Evolutionary conservation across 2,797 vertebrate species (phyloP).

Genomic region (Tiaroga cobitis): DNA sequence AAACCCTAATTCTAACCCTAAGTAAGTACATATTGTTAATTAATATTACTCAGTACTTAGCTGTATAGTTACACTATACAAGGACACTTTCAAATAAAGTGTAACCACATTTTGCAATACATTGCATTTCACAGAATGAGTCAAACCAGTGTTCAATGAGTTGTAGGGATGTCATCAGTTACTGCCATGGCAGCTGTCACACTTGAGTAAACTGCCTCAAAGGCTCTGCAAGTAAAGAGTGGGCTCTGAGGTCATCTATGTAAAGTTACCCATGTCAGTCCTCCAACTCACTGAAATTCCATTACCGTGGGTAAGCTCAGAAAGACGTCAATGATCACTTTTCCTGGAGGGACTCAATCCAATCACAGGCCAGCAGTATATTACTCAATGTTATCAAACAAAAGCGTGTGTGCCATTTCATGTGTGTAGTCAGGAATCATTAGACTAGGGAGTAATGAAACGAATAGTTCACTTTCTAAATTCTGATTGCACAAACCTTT

Average conservation of each 20-base stretch:
- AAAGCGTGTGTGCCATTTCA: conserved; percentile 23
- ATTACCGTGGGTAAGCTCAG: conserved; percentile 35
- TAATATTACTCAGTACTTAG: background rate
- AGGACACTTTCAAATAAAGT: background rate
- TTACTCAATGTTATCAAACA: conserved; percentile 44
- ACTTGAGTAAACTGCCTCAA: conserved; percentile 52
- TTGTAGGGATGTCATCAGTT: conserved; percentile 54
- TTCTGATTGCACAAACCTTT: background rate
- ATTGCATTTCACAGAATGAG: conserved; percentile 35
- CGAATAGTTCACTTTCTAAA: background rate
- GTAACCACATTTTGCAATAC: background rate
- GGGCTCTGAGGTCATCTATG: conserved; percentile 39
- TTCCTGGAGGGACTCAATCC: conserved; percentile 42
- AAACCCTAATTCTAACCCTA: background rate
- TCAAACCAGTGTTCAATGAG: conserved; percentile 49
- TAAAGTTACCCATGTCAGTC: conserved; percentile 1
- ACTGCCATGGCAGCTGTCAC: conserved; percentile 52
- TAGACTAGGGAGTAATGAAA: conserved; percentile 4
- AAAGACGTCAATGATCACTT: conserved; percentile 34
- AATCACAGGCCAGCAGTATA: conserved; percentile 48
- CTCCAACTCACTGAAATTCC: conserved; percentile 14
- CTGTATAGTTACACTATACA: background rate
- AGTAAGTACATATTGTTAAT: background rate
- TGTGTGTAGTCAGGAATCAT: conserved; percentile 1
- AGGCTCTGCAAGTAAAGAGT: conserved; percentile 39